These are phyloP conservation scores for Gambusia affinis DNA, from an alignment of 2,113 vertebrate genomes.

Conservation along the genomic window DNA sequence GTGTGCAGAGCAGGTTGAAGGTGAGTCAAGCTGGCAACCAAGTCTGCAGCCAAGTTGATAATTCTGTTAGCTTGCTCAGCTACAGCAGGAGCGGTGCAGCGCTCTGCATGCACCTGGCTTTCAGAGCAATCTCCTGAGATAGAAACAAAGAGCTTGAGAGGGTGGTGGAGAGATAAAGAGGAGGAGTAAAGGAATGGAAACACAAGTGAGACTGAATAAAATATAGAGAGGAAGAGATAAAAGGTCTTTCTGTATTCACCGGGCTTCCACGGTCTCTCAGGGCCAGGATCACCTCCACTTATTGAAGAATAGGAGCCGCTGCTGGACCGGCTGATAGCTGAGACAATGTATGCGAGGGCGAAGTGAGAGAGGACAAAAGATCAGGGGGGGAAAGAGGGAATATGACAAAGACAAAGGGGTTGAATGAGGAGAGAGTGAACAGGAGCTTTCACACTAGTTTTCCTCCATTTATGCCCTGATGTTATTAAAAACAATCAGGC, in stretches of 20 bases:
- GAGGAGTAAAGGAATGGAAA: constrained; percentile 48
- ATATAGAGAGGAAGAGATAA: constrained; percentile 67
- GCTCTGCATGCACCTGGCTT: constrained; percentile 45
- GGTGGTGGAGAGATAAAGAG: constrained; percentile 38
- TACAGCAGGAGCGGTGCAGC: constrained; percentile 19
- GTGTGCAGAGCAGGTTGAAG: constrained; percentile 25
- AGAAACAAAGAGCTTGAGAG: constrained; percentile 27
- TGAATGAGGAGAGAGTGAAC: constrained; percentile 17
- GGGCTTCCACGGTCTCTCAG: constrained; percentile 40
- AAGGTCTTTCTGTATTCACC: constrained; percentile 66
- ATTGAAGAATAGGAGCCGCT: constrained; percentile 60
- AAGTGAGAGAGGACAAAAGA: constrained; percentile 41
- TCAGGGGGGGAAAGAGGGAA: not conserved
- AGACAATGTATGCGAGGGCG: constrained; percentile 59
- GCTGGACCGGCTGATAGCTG: constrained; percentile 59
- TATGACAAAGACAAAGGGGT: constrained; percentile 17
- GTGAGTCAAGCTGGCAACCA: constrained; percentile 41
- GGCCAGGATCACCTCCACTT: constrained; percentile 58
- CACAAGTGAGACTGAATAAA: constrained; percentile 51
- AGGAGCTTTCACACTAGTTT: constrained; percentile 19
- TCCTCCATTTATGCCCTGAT: constrained; percentile 18
- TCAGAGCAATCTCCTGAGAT: constrained; percentile 47
- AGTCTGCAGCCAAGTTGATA: constrained; percentile 50
- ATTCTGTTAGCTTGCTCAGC: constrained; percentile 58
- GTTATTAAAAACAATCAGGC: constrained; percentile 39